Evolutionary conservation across 2,797 vertebrate genomes (phyloP), one percentile per base, ranked within the genome.

Genomic region (Halcyon smyrnensis): DNA sequence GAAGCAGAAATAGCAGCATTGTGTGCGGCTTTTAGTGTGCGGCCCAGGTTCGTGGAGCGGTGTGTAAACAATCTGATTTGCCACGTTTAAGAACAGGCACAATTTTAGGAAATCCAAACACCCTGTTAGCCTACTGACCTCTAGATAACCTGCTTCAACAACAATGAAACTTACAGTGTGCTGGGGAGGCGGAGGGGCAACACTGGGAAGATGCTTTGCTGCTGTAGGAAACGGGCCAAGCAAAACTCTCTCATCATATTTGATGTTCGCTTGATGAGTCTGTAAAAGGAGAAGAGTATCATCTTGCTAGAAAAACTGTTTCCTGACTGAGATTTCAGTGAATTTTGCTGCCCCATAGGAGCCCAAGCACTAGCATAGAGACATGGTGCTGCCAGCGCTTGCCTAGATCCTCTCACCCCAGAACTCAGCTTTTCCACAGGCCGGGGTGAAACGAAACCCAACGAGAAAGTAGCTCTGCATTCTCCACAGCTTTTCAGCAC

Each of bases 51-150:
- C 97, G 92, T 5, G 0, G 78, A 87, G 82, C 51, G 39, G 62
- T 89, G 77, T 54, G 37, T 90, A 95, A 96, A 96, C 95, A 97
- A 98, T 98, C 96, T 75, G 83, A 84, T 95, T 96, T 92, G 84
- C 95, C 96, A 95, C 81, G 34, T 97, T 95, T 95, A 89, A 92
- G 84, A 95, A 95, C 95, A 98, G 96, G 98, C 97, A 98, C 98
- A 98, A 98, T 98, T 98, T 99, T 99, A 98, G 98, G 98, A 98
- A 99, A 98, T 98, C 97, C 97, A 98, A 98, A 98, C 98, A 98
- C 97, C 95, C 97, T 96, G 97, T 97, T 97, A 98, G 95, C 95
- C 96, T 96, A 95, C 92, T 98, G 98, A 98, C 98, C 98, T 98
- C 92, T 81, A 97, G 97, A 97, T 98, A 98, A 98, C 98, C 98